Conservation (phyloP, 2,888 invertebrate species). For the Hirtodrosophila trivittata region DNA sequence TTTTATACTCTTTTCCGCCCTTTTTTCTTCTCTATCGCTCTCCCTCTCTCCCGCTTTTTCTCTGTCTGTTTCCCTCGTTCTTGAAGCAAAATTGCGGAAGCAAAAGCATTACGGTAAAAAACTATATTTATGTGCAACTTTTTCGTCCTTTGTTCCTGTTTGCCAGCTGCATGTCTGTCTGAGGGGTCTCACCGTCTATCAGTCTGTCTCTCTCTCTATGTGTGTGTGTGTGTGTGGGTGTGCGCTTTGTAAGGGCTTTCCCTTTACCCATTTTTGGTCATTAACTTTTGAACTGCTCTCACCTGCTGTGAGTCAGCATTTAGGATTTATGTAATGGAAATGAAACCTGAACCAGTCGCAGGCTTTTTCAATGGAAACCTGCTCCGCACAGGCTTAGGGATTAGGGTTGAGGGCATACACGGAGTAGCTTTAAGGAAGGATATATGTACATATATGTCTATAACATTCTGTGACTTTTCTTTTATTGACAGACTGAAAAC, state of each 20-base stretch:
- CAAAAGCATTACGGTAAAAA: conserved; percentile 67
- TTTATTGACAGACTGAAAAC: conserved; percentile 87
- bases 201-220: conserved; percentile 6
- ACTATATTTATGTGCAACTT: conserved; percentile 61
- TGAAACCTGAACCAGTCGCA: conserved; percentile 30
- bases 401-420: not conserved
- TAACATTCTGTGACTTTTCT: conserved; percentile 8
- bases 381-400: not conserved
- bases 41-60: not conserved
- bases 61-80: conserved; percentile 9
- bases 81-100: conserved; percentile 60
- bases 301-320: conserved; percentile 48
- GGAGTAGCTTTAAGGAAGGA: not conserved
- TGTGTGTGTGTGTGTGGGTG: conserved; percentile 16
- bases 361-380: conserved; percentile 30
- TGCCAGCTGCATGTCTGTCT: conserved; percentile 39
- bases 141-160: conserved; percentile 55
- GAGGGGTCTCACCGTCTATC: conserved; percentile 21
- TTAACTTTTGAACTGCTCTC: conserved; percentile 74
- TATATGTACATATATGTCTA: not conserved
- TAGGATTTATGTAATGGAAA: conserved; percentile 50
- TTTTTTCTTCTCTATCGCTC: not conserved
- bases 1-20: not conserved
- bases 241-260: conserved; percentile 31
- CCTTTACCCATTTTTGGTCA: conserved; percentile 68